A percentile compares a stretch with the other conserved stretches of the same genome.
These are phyloP conservation scores for Zaprionus capensis DNA, from an alignment of 1,140 invertebrate genomes.

Conservation along the genomic window DNA sequence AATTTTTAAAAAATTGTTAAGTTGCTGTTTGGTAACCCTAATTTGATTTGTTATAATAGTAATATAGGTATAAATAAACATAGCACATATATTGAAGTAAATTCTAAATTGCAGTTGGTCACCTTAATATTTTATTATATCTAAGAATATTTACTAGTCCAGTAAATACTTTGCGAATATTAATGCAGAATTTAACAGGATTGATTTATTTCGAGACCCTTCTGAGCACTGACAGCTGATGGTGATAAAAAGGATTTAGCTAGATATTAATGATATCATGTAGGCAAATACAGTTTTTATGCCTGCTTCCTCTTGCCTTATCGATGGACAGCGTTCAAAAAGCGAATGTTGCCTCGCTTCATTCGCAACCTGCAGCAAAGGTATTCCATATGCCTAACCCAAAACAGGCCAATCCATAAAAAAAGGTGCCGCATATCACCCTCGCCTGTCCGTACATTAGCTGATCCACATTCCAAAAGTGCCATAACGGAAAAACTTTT, in stretches of 20 bases:
- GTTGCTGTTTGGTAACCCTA: too few species aligned
- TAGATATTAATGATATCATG: background rate
- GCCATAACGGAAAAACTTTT: constrained; percentile 50
- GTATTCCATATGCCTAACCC: constrained; percentile 15
- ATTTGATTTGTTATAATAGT: too few species aligned
- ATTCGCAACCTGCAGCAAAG: background rate
- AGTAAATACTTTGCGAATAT: background rate
- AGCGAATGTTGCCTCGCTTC: background rate
- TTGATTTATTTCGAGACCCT: background rate
- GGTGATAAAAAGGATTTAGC: constrained; percentile 3
- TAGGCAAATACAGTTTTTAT: background rate
- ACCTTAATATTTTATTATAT: background rate
- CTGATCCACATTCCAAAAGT: constrained; percentile 42
- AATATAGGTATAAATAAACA: too few species aligned
- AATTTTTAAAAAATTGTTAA: too few species aligned
- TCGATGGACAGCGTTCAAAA: background rate
- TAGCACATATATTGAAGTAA: too few species aligned
- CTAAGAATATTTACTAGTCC: background rate
- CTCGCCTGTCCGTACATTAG: constrained; percentile 24
- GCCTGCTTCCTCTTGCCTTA: background rate
- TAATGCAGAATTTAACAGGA: background rate
- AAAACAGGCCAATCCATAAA: constrained; percentile 43
- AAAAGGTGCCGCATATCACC: background rate
- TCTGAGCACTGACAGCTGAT: background rate
- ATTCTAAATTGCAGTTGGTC: background rate